Base-by-base conservation (phyloP, 1,140 invertebrate species). In the Penaeus vannamei region DNA sequence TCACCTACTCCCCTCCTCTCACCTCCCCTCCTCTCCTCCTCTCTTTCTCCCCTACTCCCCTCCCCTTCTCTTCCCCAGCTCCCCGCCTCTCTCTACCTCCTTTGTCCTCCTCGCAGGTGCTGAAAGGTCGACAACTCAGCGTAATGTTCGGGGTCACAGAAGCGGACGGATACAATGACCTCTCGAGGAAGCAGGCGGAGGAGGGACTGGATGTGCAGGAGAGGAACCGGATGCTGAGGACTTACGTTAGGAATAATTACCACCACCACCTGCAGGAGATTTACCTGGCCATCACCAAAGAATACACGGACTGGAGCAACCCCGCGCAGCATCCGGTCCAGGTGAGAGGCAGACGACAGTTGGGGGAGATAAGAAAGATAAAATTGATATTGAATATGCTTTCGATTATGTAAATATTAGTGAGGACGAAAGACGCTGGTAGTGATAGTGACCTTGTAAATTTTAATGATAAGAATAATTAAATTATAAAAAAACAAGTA, bases 231-330 rank as follows among this genome's bases (percentile, higher is more conserved):
- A 97, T 98, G 91, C 94, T 98, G 91, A 94, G 97, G 86, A 98
- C 97, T 22, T 97, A 97, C 93, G 97, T 98, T 76, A 94, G 97
- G 64, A 98, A 98, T 93, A 95, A 96, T 66, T 98, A 97, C 93
- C 96, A 96, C 91, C 98, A 91, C 90, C 94, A 95, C 91, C 92
- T 94, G 46, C 93, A 94, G 91, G 94, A 95, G 91, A 94, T 95
- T 76, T 94, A 94, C 79, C 93, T 95, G 60, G 94, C 95, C 53
- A 93, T 95, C 23, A 96, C 99, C 90, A 99, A 99, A 93, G 98
- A 99, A 93, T 99, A 99, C 93, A 99, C 97, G 2, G 98, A 99
- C 93, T 99, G 98, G 98, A 97, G 98, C 92, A 94, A 97, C 91
- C 97, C 98, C 2, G 95, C 97, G 14, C 97, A 98, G 92, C 97